A percentile compares a stretch with the other conserved stretches of the same genome.
Evolutionary conservation across 1,140 invertebrate genomes (phyloP).

Genomic region (Dreissena rostriformis): DNA sequence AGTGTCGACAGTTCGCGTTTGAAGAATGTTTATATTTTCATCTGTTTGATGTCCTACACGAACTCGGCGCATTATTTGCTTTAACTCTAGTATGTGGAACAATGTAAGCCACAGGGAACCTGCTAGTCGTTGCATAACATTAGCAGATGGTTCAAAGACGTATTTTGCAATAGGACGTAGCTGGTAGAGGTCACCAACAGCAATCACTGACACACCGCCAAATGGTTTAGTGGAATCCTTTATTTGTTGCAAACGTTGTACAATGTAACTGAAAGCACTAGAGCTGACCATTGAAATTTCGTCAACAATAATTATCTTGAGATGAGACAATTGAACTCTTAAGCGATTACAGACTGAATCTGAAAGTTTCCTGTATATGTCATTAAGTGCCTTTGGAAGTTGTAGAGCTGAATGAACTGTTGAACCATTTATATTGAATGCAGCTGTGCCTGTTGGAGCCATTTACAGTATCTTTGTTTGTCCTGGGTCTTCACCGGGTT

Average conservation of each 20-base stretch:
- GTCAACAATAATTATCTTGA: slow-evolving; percentile 62
- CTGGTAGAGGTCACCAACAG: slow-evolving; percentile 57
- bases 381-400: slow-evolving; percentile 35
- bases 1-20: slow-evolving; percentile 16
- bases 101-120: slow-evolving; percentile 30
- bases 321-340: slow-evolving; percentile 23
- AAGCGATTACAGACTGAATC: slow-evolving; percentile 29
- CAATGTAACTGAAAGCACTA: slow-evolving; percentile 54
- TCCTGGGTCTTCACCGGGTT: slow-evolving; percentile 27
- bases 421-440: slow-evolving; percentile 45
- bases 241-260: slow-evolving; percentile 59
- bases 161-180: slow-evolving; percentile 42
- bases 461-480: slow-evolving; percentile 31
- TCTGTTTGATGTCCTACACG: slow-evolving; percentile 7
- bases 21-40: slow-evolving; percentile 31
- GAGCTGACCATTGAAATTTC: slow-evolving; percentile 65
- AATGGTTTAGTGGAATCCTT: slow-evolving; percentile 54
- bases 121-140: slow-evolving; percentile 34
- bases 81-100: slow-evolving; percentile 19
- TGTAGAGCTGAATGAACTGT: slow-evolving; percentile 46
- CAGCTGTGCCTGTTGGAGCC: slow-evolving; percentile 60
- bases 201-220: slow-evolving; percentile 59
- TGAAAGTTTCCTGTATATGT: slow-evolving; percentile 34
- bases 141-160: slow-evolving; percentile 20
- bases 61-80: slow-evolving; percentile 39